A percentile compares a stretch with the other conserved stretches of the same genome.
phyloP scores from a whole-genome alignment of 2,797 vertebrate genomes.

The Tenualosa thibaudeaui region DNA sequence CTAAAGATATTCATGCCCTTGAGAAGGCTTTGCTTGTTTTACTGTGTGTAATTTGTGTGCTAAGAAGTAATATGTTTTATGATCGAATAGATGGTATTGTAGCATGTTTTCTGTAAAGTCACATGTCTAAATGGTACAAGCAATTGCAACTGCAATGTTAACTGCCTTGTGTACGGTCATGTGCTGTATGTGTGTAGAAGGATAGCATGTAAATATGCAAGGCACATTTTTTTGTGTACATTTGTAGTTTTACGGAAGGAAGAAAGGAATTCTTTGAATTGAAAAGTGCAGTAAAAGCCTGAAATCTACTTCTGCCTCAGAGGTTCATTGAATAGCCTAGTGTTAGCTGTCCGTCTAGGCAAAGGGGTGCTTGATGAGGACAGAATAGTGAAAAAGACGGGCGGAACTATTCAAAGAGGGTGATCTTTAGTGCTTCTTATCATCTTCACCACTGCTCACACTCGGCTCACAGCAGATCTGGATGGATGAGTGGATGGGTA shows the following conservation, averaged over 20 bases:
- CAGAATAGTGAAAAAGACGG: conserved; percentile 32
- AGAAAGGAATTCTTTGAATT: not conserved
- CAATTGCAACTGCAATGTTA: too few relatives aligned
- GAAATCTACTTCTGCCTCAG: not conserved
- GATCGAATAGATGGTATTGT: too few relatives aligned
- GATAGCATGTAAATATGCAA: conserved; percentile 18
- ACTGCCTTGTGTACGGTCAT: too few relatives aligned
- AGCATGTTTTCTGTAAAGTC: too few relatives aligned
- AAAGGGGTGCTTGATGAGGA: not conserved
- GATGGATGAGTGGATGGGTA: not conserved
- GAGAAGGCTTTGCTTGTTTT: too few relatives aligned
- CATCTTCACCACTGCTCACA: too few relatives aligned
- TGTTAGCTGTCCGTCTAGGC: conserved; percentile 25
- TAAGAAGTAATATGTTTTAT: too few relatives aligned
- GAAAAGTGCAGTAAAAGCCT: not conserved
- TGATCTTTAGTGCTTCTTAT: too few relatives aligned
- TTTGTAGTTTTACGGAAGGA: not conserved
- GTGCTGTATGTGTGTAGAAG: too few relatives aligned
- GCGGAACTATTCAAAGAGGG: not conserved
- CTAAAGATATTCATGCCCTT: too few relatives aligned
- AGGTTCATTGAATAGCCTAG: not conserved
- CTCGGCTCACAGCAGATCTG: not conserved
- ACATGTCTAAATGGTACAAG: too few relatives aligned
- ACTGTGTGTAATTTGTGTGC: too few relatives aligned
- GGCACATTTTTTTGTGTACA: not conserved